phyloP scores from a whole-genome alignment of 2,888 invertebrate genomes.

The Lacanobia wlatinum region DNA sequence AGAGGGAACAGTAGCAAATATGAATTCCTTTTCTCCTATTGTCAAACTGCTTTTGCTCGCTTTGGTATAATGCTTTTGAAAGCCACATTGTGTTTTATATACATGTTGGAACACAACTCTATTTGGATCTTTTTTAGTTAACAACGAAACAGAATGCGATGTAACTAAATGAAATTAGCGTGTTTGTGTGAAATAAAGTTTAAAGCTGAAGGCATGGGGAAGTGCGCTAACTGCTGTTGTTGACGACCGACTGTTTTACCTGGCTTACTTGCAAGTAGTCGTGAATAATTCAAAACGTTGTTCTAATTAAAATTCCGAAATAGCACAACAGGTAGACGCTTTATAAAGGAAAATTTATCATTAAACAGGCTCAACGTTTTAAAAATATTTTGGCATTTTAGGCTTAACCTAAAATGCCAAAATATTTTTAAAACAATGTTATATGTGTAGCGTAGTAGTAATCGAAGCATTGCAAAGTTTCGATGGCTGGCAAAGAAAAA shows the following conservation, averaged over 20 bases:
- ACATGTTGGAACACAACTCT: constrained; percentile 63
- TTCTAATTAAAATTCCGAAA: constrained; percentile 40
- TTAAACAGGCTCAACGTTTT: constrained; percentile 1
- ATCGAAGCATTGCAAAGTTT: constrained; percentile 73
- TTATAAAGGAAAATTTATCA: constrained; percentile 15
- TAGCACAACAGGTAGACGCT: constrained; percentile 31
- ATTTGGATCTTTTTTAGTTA: constrained; percentile 56
- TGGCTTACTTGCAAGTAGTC: constrained; percentile 29
- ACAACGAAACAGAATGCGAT: constrained; percentile 46
- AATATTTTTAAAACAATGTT: constrained; percentile 20
- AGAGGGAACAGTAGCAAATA: constrained; percentile 90
- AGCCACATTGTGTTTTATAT: constrained; percentile 80
- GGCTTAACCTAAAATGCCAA: background rate
- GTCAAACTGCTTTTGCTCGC: constrained; percentile 86
- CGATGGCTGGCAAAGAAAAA: constrained; percentile 72
- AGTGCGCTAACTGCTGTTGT: constrained; percentile 30
- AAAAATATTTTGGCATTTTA: too few relatives aligned
- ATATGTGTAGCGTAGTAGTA: constrained; percentile 58
- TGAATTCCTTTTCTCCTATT: constrained; percentile 89
- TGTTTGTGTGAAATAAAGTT: constrained; percentile 48
- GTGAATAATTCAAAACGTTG: constrained; percentile 43
- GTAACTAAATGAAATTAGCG: constrained; percentile 48
- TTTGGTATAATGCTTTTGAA: constrained; percentile 84
- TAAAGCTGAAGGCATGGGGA: constrained; percentile 29
- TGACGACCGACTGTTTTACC: constrained; percentile 29